A percentile compares a stretch with the other conserved stretches of the same genome.
Conservation (phyloP, 2,113 vertebrate genomes). For the Microcebus griseorufus region DNA sequence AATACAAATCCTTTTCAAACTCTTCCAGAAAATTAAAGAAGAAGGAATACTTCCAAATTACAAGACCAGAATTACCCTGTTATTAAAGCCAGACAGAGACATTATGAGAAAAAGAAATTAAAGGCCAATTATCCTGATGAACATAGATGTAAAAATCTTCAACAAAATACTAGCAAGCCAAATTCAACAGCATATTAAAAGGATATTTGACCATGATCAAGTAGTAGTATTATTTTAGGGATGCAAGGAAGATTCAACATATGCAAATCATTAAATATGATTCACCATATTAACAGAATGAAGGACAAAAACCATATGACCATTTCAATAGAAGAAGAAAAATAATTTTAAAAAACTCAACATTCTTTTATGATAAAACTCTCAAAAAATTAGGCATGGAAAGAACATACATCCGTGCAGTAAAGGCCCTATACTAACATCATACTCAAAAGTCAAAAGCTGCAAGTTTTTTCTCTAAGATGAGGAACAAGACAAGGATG, state of each 20-base stretch:
- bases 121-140: neutral
- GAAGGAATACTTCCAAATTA: neutral
- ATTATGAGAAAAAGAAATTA: neutral
- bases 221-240: neutral
- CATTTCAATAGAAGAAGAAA: neutral
- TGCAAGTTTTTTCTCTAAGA: neutral
- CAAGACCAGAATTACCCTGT: neutral
- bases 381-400: neutral
- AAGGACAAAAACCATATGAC: neutral
- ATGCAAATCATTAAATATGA: neutral
- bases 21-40: neutral
- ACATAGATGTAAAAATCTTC: neutral
- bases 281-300: neutral
- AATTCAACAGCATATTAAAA: neutral
- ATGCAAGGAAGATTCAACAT: neutral
- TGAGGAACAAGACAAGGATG: neutral
- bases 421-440: neutral
- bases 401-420: neutral
- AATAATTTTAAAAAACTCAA: neutral
- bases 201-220: too few species aligned
- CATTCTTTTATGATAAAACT: neutral
- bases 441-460: neutral
- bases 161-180: neutral
- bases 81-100: neutral
- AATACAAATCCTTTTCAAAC: neutral